Evolutionary conservation across 1,140 invertebrate species (phyloP).

Genomic region (Solenopsis fugax): DNA sequence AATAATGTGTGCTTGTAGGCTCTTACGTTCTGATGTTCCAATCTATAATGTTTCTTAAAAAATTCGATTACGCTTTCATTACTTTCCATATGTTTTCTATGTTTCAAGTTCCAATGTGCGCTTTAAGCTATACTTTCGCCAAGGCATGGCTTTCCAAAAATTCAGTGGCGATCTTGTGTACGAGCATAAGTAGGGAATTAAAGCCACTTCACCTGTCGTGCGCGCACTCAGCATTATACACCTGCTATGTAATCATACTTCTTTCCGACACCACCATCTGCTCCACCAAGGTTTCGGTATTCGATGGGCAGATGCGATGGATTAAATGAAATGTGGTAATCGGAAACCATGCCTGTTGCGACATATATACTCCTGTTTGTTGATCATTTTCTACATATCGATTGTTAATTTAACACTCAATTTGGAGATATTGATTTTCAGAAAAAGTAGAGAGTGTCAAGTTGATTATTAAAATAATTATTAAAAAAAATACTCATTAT

Average conservation of each 20-base stretch:
- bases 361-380: background rate
- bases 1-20: too few relatives aligned
- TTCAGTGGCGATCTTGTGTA: background rate
- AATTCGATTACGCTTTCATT: too few relatives aligned
- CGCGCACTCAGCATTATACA: conserved; percentile 57
- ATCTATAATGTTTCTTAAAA: too few relatives aligned
- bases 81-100: too few relatives aligned
- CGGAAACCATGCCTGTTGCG: background rate
- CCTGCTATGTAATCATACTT: conserved; percentile 72
- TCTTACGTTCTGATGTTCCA: too few relatives aligned
- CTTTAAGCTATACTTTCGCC: background rate
- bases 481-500: background rate
- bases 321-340: conserved; percentile 18
- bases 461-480: background rate
- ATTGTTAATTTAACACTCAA: background rate
- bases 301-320: conserved; percentile 50
- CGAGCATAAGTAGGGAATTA: conserved; percentile 5
- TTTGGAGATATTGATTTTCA: background rate
- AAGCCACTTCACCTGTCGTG: conserved; percentile 72
- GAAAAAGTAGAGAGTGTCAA: background rate
- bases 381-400: background rate
- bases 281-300: conserved; percentile 34
- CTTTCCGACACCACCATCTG: conserved; percentile 61
- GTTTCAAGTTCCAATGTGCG: too few relatives aligned
- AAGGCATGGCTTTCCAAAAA: background rate